These are phyloP conservation scores for Penelope pileata DNA, from an alignment of 2,113 vertebrate species.

Conservation along the genomic window DNA sequence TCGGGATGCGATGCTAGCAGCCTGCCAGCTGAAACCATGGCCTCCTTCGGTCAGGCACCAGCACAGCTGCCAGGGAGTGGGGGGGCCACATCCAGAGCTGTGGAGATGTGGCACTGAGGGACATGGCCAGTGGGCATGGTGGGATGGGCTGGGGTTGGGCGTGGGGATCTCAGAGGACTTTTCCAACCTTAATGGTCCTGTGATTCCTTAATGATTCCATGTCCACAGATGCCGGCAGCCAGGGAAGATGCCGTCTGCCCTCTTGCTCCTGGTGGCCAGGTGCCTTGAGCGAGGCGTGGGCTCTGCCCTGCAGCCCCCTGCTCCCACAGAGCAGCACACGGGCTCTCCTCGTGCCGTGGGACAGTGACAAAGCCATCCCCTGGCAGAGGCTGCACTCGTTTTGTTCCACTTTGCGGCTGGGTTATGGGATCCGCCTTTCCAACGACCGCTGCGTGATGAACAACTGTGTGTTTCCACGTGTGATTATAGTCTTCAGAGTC, in stretches of 20 bases:
- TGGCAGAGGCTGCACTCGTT: fast-evolving
- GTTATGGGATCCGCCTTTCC: neutral
- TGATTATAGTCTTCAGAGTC: neutral
- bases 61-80: no score
- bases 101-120: no score
- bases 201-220: no score
- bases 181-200: no score
- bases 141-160: no score
- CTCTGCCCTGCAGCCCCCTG: neutral
- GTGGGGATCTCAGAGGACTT: no score
- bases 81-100: no score
- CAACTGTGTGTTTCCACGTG: neutral
- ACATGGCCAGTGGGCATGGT: no score
- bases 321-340: fast-evolving
- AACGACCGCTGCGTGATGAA: neutral
- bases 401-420: neutral
- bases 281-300: neutral
- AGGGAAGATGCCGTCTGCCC: neutral
- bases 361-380: neutral
- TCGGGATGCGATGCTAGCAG: neutral
- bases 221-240: neutral
- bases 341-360: fast-evolving
- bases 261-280: fast-evolving
- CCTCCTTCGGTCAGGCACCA: no score
- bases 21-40: neutral